Evolutionary conservation across 92 coral and sea anemone species (phyloP).

Genomic region (Parazoanthus swiftii): DNA sequence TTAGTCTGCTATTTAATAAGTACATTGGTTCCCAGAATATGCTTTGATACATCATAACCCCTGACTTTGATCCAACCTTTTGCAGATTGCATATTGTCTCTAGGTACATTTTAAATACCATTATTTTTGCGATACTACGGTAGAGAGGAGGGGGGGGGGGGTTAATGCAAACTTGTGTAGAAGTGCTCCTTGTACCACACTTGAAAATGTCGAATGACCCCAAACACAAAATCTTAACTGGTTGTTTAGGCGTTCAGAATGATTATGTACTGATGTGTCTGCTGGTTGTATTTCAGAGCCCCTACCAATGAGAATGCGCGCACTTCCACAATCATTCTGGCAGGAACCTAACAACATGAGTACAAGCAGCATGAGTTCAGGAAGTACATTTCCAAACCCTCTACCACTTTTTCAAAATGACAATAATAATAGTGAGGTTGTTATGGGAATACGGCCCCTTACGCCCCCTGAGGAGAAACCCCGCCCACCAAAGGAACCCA

Average conservation of each 20-base stretch:
- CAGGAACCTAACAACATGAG: constrained; percentile 89
- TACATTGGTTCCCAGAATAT: too few relatives aligned
- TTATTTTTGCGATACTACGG: too few relatives aligned
- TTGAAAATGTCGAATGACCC: too few relatives aligned
- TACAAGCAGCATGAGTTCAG: constrained; percentile 84
- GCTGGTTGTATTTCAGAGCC: constrained; percentile 63
- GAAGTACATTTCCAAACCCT: constrained; percentile 73
- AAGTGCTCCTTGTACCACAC: too few relatives aligned
- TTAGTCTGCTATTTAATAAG: too few relatives aligned
- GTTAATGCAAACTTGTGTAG: too few relatives aligned
- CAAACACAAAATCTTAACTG: background rate
- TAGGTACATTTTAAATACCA: too few relatives aligned
- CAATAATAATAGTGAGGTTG: constrained; percentile 90
- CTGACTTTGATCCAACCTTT: too few relatives aligned
- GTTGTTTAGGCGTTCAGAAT: background rate
- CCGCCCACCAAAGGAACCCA: constrained; percentile 92
- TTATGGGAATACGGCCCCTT: constrained; percentile 81
- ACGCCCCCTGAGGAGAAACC: constrained; percentile 98
- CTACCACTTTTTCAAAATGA: constrained; percentile 92
- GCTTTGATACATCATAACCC: too few relatives aligned
- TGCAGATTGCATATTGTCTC: too few relatives aligned
- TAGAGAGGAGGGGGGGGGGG: too few relatives aligned
- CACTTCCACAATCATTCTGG: constrained; percentile 96
- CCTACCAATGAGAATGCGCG: constrained; percentile 93
- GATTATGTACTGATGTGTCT: background rate